Base-by-base conservation (phyloP, 2,888 invertebrate genomes). In the Tetanocera ferruginea region DNA sequence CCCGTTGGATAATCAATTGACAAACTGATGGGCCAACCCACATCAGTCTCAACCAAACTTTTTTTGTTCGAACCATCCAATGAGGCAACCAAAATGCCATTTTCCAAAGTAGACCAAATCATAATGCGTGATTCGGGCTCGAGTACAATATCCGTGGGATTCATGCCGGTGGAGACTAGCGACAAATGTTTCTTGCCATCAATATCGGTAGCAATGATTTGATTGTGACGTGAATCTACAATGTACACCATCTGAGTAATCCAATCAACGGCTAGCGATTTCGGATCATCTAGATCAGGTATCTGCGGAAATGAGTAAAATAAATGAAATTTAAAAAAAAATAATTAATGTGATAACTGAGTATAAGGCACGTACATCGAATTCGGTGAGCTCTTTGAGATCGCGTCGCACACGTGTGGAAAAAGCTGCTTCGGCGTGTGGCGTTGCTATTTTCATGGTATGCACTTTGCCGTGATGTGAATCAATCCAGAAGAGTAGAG, bases 201-300 rank as follows among this genome's bases (percentile, higher is more conserved):
- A 34, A 89, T 88, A 66, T 90, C 89, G 0, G 89, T 88, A 19
- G 88, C 87, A 23, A 90, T 83, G 23, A 90, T 89, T 82, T 88
- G 86, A 80, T 89, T 89, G 76, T 89, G 88, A 0, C 87, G 86
- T 67, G 91, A 90, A 85, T 93, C 93, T 34, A 94, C 92, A 89
- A 94, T 93, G 89, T 95, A 96, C 77, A 96, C 90, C 83, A 93
- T 92, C 79, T 91, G 90, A 0, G 93, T 91, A 19, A 93, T 90
- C 93, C 93, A 93, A 90, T 96, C 95, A 57, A 95, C 91, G 6
- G 95, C 94, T 73, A 96, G 90, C 60, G 95, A 95, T 85, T 95
- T 93, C 0, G 96, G 94, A 81, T 92, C 92, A 76, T 92, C 91
- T 69, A 93, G 88, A 74, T 91, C 91, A 14, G 90, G 91, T 52